Evolutionary conservation across 2,888 invertebrate species (phyloP).

Genomic region (Chloroclystis v-ata): DNA sequence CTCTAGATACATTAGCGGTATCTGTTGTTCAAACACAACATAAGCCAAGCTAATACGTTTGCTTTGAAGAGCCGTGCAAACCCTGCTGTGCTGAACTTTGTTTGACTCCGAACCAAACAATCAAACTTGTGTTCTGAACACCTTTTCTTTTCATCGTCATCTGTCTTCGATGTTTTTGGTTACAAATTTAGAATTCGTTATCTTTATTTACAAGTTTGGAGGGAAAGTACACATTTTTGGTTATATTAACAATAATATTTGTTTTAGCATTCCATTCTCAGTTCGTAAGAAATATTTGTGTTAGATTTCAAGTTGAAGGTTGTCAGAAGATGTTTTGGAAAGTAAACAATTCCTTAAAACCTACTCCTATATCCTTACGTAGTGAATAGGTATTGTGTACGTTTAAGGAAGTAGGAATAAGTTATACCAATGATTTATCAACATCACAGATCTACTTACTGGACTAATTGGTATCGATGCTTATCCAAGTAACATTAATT

Average conservation of each 20-base stretch:
- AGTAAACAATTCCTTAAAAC: background rate
- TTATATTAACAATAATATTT: slow-evolving; percentile 31
- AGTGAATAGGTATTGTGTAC: background rate
- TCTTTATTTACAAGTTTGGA: slow-evolving; percentile 41
- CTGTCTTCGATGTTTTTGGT: slow-evolving; percentile 45
- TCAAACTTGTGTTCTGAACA: slow-evolving; percentile 60
- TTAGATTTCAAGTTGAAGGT: slow-evolving; percentile 13
- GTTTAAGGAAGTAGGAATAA: too few species aligned
- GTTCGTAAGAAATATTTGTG: slow-evolving; percentile 14
- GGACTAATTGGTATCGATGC: slow-evolving; percentile 19
- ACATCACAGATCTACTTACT: background rate
- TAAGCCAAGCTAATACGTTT: slow-evolving; percentile 37
- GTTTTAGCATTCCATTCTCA: slow-evolving; percentile 24
- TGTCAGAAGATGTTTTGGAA: slow-evolving; percentile 2
- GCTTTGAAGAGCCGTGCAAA: slow-evolving; percentile 59
- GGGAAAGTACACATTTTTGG: slow-evolving; percentile 35
- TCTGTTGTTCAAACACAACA: slow-evolving; percentile 50
- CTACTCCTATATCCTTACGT: too few species aligned
- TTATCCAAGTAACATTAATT: slow-evolving; percentile 23
- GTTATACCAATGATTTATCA: background rate
- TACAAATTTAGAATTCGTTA: slow-evolving; percentile 54
- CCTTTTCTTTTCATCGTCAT: slow-evolving; percentile 64
- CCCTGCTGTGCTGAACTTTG: slow-evolving; percentile 36
- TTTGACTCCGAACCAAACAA: slow-evolving; percentile 64
- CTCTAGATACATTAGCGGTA: slow-evolving; percentile 57